These are phyloP conservation scores for Diadumene lineata DNA, from an alignment of 92 coral and sea anemone genomes.

Conservation along the genomic window DNA sequence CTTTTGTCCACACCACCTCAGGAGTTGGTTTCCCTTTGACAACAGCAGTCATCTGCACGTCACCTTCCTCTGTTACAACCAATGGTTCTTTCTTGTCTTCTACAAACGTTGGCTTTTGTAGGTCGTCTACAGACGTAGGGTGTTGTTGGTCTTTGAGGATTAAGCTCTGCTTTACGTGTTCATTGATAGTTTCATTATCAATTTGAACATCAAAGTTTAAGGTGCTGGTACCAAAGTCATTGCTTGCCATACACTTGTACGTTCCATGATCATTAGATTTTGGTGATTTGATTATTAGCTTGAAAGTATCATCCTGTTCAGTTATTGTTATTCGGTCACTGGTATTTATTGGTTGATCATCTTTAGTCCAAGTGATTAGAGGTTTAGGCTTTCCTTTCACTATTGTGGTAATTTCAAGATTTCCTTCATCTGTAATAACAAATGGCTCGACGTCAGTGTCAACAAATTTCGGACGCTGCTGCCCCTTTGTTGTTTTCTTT, in stretches of 20 bases:
- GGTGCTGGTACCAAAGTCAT: conserved; percentile 24
- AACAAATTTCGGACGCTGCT: conserved; percentile 28
- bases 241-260: conserved; percentile 74
- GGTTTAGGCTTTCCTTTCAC: conserved; percentile 73
- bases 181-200: conserved; percentile 1
- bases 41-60: conserved; percentile 42
- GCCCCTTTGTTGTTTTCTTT: conserved; percentile 37
- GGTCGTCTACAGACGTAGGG: no score
- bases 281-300: conserved; percentile 69
- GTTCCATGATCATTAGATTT: conserved; percentile 74
- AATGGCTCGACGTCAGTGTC: conserved; percentile 43
- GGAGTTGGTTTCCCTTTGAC: conserved; percentile 66
- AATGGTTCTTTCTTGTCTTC: conserved; percentile 46
- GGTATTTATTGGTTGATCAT: conserved; percentile 55
- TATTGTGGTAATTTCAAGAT: conserved; percentile 44
- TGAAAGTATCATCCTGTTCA: conserved; percentile 59
- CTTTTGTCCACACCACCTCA: conserved; percentile 53
- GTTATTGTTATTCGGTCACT: conserved; percentile 52
- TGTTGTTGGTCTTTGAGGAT: conserved; percentile 2
- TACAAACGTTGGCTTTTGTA: no score
- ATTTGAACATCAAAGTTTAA: conserved; percentile 23
- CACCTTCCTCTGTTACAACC: conserved; percentile 54
- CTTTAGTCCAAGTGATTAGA: conserved; percentile 75
- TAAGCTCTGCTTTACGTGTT: neutral
- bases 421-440: conserved; percentile 70